These are phyloP conservation scores for Tromatobia lineatoria DNA, from an alignment of 2,888 invertebrate genomes.

Conservation along the genomic window DNA sequence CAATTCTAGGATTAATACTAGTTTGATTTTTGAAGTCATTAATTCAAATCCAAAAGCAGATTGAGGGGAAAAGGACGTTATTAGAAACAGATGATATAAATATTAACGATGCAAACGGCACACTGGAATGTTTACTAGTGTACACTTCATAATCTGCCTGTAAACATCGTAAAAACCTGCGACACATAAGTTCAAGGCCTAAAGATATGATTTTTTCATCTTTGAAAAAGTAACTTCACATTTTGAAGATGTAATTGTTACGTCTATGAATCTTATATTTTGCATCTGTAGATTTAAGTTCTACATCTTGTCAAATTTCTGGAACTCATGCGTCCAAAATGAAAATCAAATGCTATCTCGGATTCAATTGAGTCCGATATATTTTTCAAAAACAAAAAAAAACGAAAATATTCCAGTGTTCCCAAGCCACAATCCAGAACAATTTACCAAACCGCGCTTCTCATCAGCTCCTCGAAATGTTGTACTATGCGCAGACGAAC, in stretches of 20 bases:
- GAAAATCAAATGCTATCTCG: background rate
- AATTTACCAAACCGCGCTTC: background rate
- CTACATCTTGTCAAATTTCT: too few relatives aligned
- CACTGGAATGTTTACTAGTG: background rate
- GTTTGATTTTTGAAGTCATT: too few relatives aligned
- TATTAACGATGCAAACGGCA: background rate
- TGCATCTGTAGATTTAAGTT: too few relatives aligned
- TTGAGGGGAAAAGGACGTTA: too few relatives aligned
- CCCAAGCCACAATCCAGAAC: background rate
- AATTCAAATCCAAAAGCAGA: too few relatives aligned
- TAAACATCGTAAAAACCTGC: background rate
- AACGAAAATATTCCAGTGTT: background rate
- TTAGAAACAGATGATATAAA: background rate
- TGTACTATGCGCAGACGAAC: constrained; percentile 58
- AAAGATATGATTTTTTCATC: too few relatives aligned
- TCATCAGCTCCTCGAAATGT: background rate
- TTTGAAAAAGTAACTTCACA: too few relatives aligned
- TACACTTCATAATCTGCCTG: background rate
- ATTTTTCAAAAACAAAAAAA: background rate
- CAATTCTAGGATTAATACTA: too few relatives aligned
- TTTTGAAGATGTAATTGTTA: too few relatives aligned
- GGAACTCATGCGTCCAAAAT: background rate
- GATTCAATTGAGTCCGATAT: background rate
- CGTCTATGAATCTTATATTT: too few relatives aligned
- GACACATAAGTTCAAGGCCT: background rate